Percentiles rank a stretch among this genome's conserved stretches.
phyloP scores from a whole-genome alignment of 2,113 vertebrate genomes.

The Urocolius indicus region DNA sequence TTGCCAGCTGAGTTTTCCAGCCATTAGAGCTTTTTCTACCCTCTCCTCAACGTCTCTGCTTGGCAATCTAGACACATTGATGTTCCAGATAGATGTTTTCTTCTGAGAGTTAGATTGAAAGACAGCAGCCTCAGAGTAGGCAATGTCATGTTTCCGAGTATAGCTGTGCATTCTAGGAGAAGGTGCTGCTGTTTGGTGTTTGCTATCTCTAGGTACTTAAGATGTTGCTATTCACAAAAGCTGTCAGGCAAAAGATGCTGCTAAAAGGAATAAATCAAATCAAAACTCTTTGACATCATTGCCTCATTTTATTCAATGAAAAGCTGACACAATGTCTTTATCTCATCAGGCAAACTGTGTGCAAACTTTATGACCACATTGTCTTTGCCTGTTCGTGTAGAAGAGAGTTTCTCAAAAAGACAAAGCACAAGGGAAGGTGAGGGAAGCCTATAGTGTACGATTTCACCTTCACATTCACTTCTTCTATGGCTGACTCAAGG shows the following conservation, averaged over 20 bases:
- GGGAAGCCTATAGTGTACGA: background rate
- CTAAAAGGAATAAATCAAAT: background rate
- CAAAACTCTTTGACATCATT: conserved; percentile 1
- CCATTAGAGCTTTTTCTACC: background rate
- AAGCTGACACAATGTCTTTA: background rate
- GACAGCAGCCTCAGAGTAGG: background rate
- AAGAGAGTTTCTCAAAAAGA: background rate
- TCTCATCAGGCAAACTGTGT: background rate
- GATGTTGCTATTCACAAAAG: background rate
- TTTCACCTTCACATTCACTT: background rate
- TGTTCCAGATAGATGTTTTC: background rate
- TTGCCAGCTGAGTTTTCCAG: background rate
- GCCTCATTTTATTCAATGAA: background rate
- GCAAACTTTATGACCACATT: background rate
- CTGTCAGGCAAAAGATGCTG: background rate
- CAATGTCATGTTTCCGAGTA: background rate
- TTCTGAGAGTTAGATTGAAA: background rate
- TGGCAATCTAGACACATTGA: background rate
- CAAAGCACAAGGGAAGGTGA: background rate
- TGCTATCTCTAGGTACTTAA: background rate
- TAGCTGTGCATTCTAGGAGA: background rate
- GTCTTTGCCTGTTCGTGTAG: background rate
- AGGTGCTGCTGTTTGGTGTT: background rate
- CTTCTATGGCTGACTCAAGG: background rate
- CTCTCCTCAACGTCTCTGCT: background rate